Evolutionary conservation across 2,113 vertebrate species (phyloP).

Genomic region (Ctenodactylus gundi): DNA sequence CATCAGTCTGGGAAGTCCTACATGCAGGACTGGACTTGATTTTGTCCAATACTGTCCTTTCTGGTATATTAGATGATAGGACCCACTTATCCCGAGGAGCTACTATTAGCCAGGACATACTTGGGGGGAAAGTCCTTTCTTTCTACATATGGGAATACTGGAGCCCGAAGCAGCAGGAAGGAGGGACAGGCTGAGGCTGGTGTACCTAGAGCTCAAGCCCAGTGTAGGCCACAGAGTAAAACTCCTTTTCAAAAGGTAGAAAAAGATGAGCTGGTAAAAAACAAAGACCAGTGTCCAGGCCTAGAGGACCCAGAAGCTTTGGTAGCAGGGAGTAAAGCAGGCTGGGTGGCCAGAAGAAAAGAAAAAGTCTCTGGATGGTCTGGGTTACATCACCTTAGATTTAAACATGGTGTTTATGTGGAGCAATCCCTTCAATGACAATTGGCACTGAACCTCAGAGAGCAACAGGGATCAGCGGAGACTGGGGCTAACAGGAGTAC

Average conservation of each 20-base stretch:
- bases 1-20: neutral
- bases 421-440: neutral
- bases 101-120: neutral
- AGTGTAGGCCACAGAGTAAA: neutral
- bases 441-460: neutral
- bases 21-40: neutral
- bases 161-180: neutral
- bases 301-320: too few species aligned
- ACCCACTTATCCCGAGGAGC: neutral
- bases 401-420: neutral
- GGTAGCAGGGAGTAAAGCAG: neutral
- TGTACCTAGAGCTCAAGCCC: neutral
- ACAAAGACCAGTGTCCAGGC: neutral
- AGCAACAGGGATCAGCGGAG: neutral
- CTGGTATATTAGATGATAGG: neutral
- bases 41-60: neutral
- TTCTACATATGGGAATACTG: neutral
- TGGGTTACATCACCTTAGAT: neutral
- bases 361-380: neutral
- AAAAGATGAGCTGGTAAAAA: neutral
- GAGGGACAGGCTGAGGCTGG: neutral
- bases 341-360: too few species aligned
- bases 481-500: neutral
- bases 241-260: neutral
- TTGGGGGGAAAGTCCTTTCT: neutral